Conservation (phyloP, 2,113 vertebrate genomes). For the Neolamprologus longior region DNA sequence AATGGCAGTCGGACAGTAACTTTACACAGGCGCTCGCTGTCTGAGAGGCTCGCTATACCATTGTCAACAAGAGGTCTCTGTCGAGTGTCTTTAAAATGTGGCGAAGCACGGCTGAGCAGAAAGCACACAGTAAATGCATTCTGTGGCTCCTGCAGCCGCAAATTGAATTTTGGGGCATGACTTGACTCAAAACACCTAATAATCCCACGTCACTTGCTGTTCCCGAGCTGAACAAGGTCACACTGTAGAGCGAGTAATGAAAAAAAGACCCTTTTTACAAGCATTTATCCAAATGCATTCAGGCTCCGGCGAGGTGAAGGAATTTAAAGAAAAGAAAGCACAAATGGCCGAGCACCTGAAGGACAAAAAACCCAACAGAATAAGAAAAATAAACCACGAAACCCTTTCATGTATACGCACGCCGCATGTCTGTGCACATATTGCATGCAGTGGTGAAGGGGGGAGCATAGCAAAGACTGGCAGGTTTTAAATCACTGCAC, state of each 20-base stretch:
- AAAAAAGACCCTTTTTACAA: constrained; percentile 1
- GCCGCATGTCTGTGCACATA: not conserved
- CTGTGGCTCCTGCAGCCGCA: constrained; percentile 30
- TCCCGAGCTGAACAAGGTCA: constrained; percentile 56
- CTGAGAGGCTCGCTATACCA: constrained; percentile 5
- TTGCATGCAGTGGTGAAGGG: not conserved
- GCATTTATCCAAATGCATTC: constrained; percentile 26
- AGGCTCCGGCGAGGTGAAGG: not conserved
- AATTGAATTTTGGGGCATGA: constrained; percentile 62
- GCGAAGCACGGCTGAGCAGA: not conserved
- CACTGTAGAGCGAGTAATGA: constrained; percentile 12
- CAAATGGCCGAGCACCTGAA: not conserved
- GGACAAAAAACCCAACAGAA: not conserved
- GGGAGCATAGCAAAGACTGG: not conserved
- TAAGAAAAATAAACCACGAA: not conserved
- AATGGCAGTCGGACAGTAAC: not conserved
- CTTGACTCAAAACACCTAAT: constrained; percentile 61
- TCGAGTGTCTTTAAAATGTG: constrained; percentile 19
- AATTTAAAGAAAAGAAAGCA: not conserved
- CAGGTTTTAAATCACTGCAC: not conserved
- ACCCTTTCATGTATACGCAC: not conserved
- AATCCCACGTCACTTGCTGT: constrained; percentile 53
- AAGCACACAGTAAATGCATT: constrained; percentile 39
- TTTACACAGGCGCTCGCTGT: not conserved
- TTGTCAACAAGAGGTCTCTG: constrained; percentile 44